phyloP scores from a whole-genome alignment of 2,888 invertebrate genomes.

The Pemphredon lugubris region DNA sequence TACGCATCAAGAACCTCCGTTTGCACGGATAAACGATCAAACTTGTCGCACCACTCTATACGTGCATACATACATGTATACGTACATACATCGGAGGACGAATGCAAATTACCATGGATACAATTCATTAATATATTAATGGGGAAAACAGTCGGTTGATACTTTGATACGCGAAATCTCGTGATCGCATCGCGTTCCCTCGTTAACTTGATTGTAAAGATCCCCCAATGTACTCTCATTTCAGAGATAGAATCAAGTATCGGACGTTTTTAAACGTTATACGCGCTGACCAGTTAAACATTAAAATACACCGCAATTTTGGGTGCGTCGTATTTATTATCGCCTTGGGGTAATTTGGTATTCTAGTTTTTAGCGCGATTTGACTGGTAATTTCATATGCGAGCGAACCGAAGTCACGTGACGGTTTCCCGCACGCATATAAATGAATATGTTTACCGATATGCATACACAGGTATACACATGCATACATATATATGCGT shows the following conservation, averaged over 20 bases:
- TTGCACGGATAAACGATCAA: background rate
- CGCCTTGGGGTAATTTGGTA: slow-evolving; percentile 42
- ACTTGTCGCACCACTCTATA: background rate
- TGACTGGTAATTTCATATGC: background rate
- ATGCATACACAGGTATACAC: background rate
- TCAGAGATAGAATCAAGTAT: slow-evolving; percentile 20
- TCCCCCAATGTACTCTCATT: slow-evolving; percentile 2
- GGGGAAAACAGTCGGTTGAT: slow-evolving; percentile 29
- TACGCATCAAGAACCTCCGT: background rate
- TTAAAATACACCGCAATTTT: slow-evolving; percentile 56
- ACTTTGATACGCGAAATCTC: slow-evolving; percentile 18
- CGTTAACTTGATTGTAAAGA: slow-evolving; percentile 54
- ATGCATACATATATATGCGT: background rate
- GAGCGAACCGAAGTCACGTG: background rate
- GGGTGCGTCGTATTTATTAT: slow-evolving; percentile 48
- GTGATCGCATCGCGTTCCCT: slow-evolving; percentile 34
- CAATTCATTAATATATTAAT: slow-evolving; percentile 50
- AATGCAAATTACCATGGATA: slow-evolving; percentile 45
- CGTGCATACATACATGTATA: too few relatives aligned
- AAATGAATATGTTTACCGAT: background rate
- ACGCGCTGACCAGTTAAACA: slow-evolving; percentile 58
- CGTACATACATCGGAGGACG: background rate
- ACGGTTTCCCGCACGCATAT: background rate
- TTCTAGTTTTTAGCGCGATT: slow-evolving; percentile 36
- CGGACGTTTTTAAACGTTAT: slow-evolving; percentile 48